A percentile compares a stretch with the other conserved stretches of the same genome.
Evolutionary conservation across 2,797 vertebrate genomes (phyloP).

Genomic region (Fistularia tabacaria): DNA sequence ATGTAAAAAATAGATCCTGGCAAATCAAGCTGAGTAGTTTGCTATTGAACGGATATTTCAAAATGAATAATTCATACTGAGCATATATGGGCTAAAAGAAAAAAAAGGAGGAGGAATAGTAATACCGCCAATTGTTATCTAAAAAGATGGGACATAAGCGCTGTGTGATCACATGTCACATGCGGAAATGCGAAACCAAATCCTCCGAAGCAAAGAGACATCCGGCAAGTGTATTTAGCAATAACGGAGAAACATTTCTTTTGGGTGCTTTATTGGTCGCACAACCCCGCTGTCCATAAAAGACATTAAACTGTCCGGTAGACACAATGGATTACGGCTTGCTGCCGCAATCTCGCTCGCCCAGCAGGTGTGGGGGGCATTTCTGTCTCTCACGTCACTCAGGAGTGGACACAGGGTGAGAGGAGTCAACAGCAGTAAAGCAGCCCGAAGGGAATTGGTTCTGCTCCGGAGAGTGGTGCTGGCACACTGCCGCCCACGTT

Average conservation of each 20-base stretch:
- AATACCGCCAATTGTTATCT: no score
- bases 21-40: neutral
- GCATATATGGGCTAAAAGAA: no score
- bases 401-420: conserved; percentile 18
- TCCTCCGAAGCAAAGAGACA: no score
- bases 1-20: neutral
- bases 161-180: no score
- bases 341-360: conserved; percentile 56
- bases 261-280: conserved; percentile 60
- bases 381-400: conserved; percentile 29
- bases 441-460: conserved; percentile 2
- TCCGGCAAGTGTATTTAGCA: conserved; percentile 22
- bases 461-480: no score
- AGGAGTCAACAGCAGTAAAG: conserved; percentile 21
- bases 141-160: no score
- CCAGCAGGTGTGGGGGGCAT: conserved; percentile 34
- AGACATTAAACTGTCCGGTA: conserved; percentile 54
- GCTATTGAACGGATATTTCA: no score
- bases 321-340: conserved; percentile 52
- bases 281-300: conserved; percentile 48
- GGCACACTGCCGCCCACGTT: no score
- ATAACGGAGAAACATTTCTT: conserved; percentile 55
- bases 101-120: no score
- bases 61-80: no score
- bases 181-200: no score